These are phyloP conservation scores for Climacteris rufus DNA, from an alignment of 2,113 vertebrate genomes.

Conservation along the genomic window DNA sequence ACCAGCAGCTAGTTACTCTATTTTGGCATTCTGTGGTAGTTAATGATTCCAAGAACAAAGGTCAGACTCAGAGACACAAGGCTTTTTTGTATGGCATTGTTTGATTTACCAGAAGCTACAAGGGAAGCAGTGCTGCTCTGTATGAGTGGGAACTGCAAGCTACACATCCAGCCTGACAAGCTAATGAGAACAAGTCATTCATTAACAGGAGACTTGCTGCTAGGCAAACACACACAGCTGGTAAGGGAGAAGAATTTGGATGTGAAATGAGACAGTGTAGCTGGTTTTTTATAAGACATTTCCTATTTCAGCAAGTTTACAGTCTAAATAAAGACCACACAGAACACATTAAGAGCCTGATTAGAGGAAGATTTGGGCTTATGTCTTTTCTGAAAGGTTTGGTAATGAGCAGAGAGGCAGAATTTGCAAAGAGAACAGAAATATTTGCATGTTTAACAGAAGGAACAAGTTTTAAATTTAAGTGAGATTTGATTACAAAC, in stretches of 20 bases:
- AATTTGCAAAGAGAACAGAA: not conserved
- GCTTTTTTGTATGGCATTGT: conserved; percentile 32
- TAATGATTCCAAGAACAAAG: conserved; percentile 44
- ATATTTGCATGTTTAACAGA: conserved; percentile 42
- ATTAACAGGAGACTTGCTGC: conserved; percentile 63
- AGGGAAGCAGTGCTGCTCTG: not conserved
- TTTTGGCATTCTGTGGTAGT: not conserved
- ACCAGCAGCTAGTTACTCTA: not conserved
- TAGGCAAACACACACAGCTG: conserved; percentile 59
- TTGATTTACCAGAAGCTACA: conserved; percentile 32
- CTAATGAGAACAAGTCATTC: conserved; percentile 53
- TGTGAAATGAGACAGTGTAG: conserved; percentile 37
- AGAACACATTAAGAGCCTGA: conserved; percentile 20
- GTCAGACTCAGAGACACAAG: conserved; percentile 12
- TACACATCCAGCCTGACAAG: conserved; percentile 28
- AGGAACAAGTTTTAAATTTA: not conserved
- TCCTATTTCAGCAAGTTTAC: conserved; percentile 51
- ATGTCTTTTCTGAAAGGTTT: conserved; percentile 14
- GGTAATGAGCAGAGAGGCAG: not conserved
- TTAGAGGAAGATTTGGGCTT: conserved; percentile 6
- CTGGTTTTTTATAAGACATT: not conserved
- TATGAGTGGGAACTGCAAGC: not conserved
- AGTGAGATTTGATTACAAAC: not conserved
- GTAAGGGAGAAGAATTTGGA: conserved; percentile 50
- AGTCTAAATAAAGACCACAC: conserved; percentile 49